phyloP scores from a whole-genome alignment of 1,140 invertebrate genomes.

The Drosophila miranda region DNA sequence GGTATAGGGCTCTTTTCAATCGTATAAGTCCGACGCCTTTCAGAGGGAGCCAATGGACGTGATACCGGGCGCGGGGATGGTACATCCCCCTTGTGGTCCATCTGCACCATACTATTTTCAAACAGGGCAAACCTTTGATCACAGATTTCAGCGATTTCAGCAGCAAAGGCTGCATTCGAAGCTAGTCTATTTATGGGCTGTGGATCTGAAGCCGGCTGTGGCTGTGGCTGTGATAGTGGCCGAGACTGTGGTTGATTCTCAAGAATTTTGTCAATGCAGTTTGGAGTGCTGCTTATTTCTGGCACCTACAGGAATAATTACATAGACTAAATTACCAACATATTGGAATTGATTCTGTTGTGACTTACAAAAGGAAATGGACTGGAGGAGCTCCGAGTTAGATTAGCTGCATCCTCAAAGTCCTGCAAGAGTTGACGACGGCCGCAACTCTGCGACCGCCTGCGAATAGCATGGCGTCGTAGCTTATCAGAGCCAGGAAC shows the following conservation, averaged over 20 bases:
- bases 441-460: conserved; percentile 53
- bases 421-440: conserved; percentile 57
- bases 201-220: background rate
- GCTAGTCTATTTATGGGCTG: background rate
- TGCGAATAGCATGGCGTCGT: conserved; percentile 55
- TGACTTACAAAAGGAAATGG: conserved; percentile 43
- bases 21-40: conserved; percentile 31
- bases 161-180: background rate
- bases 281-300: conserved; percentile 43
- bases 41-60: background rate
- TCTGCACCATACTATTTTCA: conserved; percentile 11
- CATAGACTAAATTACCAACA: background rate
- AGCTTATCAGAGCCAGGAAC: conserved; percentile 54
- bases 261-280: too few species aligned
- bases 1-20: conserved; percentile 38
- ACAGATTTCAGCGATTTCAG: conserved; percentile 7
- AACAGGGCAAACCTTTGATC: conserved; percentile 1
- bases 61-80: background rate
- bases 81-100: background rate
- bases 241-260: background rate
- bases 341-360: background rate
- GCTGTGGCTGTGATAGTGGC: background rate
- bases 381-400: conserved; percentile 18
- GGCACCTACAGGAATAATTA: conserved; percentile 23
- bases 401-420: conserved; percentile 29